Percentiles rank a stretch among this genome's conserved stretches.
Evolutionary conservation across 1,140 invertebrate species (phyloP).

Genomic region (Drusus annulatus): DNA sequence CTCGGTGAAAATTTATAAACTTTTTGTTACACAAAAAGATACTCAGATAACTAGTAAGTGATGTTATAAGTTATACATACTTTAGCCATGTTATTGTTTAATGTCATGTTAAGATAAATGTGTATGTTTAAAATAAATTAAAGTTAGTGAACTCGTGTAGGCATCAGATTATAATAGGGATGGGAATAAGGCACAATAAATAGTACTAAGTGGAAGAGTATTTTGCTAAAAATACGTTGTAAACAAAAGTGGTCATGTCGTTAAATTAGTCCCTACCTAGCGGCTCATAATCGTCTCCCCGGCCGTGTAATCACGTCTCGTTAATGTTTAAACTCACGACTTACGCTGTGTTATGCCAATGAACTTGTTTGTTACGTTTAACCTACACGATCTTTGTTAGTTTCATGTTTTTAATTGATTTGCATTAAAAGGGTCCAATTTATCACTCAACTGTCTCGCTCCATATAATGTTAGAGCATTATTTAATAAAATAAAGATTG

Average conservation of each 20-base stretch:
- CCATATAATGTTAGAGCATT: conserved; percentile 11
- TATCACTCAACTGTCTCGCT: conserved; percentile 30
- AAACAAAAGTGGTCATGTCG: conserved; percentile 28
- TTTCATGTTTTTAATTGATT: conserved; percentile 11
- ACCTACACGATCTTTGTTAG: no score
- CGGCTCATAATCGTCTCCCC: not conserved
- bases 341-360: not conserved
- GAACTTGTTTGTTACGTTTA: no score
- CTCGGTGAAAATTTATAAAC: conserved; percentile 15
- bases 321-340: conserved; percentile 29
- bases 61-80: conserved; percentile 43
- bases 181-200: conserved; percentile 58
- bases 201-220: conserved; percentile 56
- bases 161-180: conserved; percentile 33
- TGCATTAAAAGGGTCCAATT: conserved; percentile 42
- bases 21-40: conserved; percentile 4
- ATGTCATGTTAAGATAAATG: conserved; percentile 37
- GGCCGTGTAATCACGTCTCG: not conserved
- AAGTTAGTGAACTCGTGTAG: conserved; percentile 33
- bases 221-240: conserved; percentile 52
- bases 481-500: conserved; percentile 1
- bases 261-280: conserved; percentile 29
- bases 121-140: conserved; percentile 33
- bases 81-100: conserved; percentile 35
- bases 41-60: conserved; percentile 20